Evolutionary conservation across 2,113 vertebrate genomes (phyloP), one percentile per base, ranked within the genome.

Genomic region (Anhinga rufa): DNA sequence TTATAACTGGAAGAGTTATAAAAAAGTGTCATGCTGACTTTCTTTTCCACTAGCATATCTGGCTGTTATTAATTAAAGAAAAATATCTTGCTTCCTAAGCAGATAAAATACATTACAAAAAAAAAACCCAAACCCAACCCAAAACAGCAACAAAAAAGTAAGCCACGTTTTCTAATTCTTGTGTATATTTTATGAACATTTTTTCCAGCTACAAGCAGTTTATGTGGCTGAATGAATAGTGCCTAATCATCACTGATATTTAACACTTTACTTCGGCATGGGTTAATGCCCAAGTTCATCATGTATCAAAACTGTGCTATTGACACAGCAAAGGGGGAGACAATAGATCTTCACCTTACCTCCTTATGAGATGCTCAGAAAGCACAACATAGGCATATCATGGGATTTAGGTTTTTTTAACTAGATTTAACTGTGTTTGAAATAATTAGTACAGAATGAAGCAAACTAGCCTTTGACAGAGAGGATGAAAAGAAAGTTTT

Each of bases 241-340:
- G 21, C 4, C 42, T 52, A 64, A 57, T 69, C 16, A 36, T 36
- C 28, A 75, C 3, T 74, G 1, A 31, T 60, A 68, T 74, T 88
- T 86, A 83, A 49, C 17, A 71, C 17, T 15, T 80, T 60, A 21
- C 3, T 79, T 64, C 79, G 21, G 9, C 7, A 49, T 34, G 38
- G 61, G 17, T 55, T 81, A 92, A 62, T 51, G 38, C 4, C 11
- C 12, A 38, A 24, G 48, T 77, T 92, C 28, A 42, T 46, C 17
- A 22, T 0, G 0, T 40, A 78, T 32, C 44, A 74, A 46, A 72
- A 18, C 7, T 17, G 16, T 25, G 16, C 2, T 48, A 24, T 14
- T 72, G 44, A 64, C 40, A 81, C 54, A 57, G 21, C 14, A 61
- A 42, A 38, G 7, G 7, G 7, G 6, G 11, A 69, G 11, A 49